Evolutionary conservation across 2,888 invertebrate species (phyloP).

Genomic region (Aproaerema taeniolella): DNA sequence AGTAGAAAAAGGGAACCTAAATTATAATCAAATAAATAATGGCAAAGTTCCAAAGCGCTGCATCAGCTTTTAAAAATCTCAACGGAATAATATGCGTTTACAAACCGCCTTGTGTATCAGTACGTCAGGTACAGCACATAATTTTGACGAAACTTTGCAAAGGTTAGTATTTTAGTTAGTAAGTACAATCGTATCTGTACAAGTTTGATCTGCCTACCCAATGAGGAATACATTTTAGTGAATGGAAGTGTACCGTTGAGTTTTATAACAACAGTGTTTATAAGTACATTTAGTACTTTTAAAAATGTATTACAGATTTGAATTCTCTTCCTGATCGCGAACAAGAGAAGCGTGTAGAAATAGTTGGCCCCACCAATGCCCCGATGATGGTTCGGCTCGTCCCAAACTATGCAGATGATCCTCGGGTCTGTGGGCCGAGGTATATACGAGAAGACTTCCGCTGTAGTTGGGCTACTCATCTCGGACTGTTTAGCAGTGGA

Average conservation of each 20-base stretch:
- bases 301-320: no score
- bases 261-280: no score
- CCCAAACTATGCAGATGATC: conserved; percentile 85
- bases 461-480: conserved; percentile 75
- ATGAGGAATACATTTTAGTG: no score
- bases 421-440: conserved; percentile 85
- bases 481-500: conserved; percentile 84
- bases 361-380: conserved; percentile 80
- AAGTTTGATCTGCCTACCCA: no score
- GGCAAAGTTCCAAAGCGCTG: conserved; percentile 67
- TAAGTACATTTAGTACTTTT: no score
- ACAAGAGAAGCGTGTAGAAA: conserved; percentile 75
- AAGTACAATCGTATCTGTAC: no score
- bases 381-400: conserved; percentile 76
- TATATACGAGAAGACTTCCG: conserved; percentile 83
- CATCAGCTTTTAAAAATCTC: conserved; percentile 79
- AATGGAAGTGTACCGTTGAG: no score
- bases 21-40: no score
- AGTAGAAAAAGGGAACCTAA: no score
- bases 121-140: conserved; percentile 72
- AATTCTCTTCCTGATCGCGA: conserved; percentile 82
- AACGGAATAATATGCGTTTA: conserved; percentile 88
- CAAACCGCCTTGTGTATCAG: conserved; percentile 82
- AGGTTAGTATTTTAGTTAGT: conserved; percentile 82
- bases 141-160: conserved; percentile 80